Evolutionary conservation across 1,140 invertebrate genomes (phyloP), one percentile per base, ranked within the genome.

Genomic region (Colletes gigas): DNA sequence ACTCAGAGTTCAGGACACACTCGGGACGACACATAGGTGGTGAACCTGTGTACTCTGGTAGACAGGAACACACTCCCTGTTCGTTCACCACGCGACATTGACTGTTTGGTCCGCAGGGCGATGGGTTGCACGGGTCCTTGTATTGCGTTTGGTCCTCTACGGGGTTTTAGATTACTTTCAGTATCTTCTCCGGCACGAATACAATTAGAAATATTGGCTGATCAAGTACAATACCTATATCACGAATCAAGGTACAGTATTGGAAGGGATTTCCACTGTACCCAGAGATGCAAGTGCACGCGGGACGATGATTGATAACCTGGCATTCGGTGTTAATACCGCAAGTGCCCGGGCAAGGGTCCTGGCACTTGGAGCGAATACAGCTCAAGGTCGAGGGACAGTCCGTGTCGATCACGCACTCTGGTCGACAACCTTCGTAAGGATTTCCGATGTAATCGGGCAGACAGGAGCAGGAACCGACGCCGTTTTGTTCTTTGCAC

Each of bases 371-470:
- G 70, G 95, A 94, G 59, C 94, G 92, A 15, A 95, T 92, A 89
- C 96, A 96, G 8, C 95, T 95, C 93, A 94, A 84, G 95, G 93
- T 76, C 86, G 94, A 87, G 82, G 94, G 89, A 91, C 96, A 97
- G 84, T 97, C 96, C 0, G 94, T 92, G 85, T 95, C 95, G 83
- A 95, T 94, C 12, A 95, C 92, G 91, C 97, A 97, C 90, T 97
- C 96, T 15, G 97, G 97, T 90, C 95, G 94, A 89, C 97, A 97
- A 77, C 95, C 93, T 94, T 83, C 95, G 94, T 91, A 94, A 0
- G 97, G 97, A 87, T 96, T 94, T 6, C 97, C 97, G 73, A 95
- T 93, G 81, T 95, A 97, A 78, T 95, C 95, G 1, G 94, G 93
- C 52, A 96, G 91, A 90, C 97, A 98, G 41, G 95, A 95, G 89